A percentile compares a stretch with the other conserved stretches of the same genome.
Evolutionary conservation across 1,140 invertebrate species (phyloP).

Genomic region (Ips typographus): DNA sequence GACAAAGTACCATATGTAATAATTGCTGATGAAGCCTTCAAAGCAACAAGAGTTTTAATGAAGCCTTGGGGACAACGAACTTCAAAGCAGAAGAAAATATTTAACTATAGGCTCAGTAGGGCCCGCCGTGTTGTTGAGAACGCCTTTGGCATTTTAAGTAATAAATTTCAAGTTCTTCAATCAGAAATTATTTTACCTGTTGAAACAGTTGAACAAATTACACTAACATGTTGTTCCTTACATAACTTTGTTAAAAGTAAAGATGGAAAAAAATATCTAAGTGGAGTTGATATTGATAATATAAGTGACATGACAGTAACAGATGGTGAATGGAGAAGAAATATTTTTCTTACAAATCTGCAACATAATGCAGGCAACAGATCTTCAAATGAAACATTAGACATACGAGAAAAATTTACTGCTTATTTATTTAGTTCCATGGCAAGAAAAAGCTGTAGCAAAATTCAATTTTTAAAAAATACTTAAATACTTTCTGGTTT

Average conservation of each 20-base stretch:
- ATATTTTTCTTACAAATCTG: neutral
- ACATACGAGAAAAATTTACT: neutral
- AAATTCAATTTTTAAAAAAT: neutral
- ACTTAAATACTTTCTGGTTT: neutral
- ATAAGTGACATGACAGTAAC: neutral
- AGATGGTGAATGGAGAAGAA: neutral
- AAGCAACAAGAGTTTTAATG: no score
- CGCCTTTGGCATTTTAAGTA: no score
- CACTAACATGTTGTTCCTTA: neutral
- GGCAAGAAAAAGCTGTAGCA: neutral
- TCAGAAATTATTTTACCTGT: no score
- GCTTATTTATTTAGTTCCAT: neutral
- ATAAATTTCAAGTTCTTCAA: no score
- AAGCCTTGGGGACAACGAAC: no score
- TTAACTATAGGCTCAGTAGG: no score
- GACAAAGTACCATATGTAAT: no score
- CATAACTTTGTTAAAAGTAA: constrained; percentile 2
- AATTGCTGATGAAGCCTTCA: no score
- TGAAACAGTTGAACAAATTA: no score
- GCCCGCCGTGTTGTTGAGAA: no score
- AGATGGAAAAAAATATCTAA: neutral
- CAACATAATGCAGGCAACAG: neutral
- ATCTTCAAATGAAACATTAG: neutral
- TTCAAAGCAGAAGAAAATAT: no score
- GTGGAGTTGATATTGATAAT: neutral